Percentiles rank a stretch among this genome's conserved stretches.
These are phyloP conservation scores for Sebastes miniatus DNA, from an alignment of 2,797 vertebrate species.

Conservation along the genomic window DNA sequence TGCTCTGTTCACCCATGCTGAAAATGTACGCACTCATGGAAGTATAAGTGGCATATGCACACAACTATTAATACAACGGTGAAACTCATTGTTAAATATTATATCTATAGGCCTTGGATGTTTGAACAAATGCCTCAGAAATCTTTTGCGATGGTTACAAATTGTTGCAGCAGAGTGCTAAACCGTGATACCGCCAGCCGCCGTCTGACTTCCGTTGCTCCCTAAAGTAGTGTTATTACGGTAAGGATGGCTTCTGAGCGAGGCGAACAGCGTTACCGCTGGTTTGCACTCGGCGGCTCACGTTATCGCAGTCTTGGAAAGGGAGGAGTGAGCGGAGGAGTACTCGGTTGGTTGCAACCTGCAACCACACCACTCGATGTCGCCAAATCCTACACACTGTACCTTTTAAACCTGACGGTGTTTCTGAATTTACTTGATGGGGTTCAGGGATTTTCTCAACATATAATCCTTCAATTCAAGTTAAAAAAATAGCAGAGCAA, in stretches of 20 bases:
- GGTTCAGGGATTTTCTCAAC: not conserved
- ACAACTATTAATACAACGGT: slow-evolving; percentile 7
- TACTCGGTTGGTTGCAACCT: too few species aligned
- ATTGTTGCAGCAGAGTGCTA: not conserved
- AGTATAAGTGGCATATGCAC: slow-evolving; percentile 30
- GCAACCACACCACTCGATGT: too few species aligned
- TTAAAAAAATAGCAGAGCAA: not conserved
- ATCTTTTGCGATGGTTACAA: not conserved
- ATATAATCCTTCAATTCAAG: not conserved
- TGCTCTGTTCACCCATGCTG: slow-evolving; percentile 45
- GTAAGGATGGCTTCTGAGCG: too few species aligned
- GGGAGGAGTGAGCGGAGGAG: too few species aligned
- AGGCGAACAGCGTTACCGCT: fast-evolving
- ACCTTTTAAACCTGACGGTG: fast-evolving
- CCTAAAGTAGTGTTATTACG: too few species aligned
- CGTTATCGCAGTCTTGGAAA: too few species aligned
- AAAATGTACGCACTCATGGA: slow-evolving; percentile 40
- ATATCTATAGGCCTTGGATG: not conserved
- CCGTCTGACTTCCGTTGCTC: too few species aligned
- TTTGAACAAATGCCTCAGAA: not conserved
- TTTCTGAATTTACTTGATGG: not conserved
- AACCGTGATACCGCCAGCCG: too few species aligned
- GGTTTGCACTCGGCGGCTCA: too few species aligned
- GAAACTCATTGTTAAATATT: not conserved
- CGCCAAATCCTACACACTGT: not conserved